phyloP scores from a whole-genome alignment of 2,797 vertebrate genomes.

The Pseudochirops corinnae region DNA sequence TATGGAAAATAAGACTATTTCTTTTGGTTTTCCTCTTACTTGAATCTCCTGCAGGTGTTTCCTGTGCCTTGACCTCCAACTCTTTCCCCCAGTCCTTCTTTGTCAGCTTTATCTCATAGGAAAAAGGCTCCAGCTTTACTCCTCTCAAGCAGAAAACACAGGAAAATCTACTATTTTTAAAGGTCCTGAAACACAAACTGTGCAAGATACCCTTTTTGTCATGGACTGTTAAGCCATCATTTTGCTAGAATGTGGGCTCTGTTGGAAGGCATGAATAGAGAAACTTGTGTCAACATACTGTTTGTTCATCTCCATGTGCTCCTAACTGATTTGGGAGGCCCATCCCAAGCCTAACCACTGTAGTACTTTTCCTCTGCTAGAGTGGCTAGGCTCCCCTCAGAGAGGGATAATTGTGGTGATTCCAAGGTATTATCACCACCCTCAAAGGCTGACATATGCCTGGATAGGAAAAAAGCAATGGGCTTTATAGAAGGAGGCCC shows the following conservation, averaged over 20 bases:
- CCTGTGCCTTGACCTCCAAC: background rate
- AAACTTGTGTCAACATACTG: background rate
- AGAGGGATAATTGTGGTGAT: background rate
- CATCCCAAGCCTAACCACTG: background rate
- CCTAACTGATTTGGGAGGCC: background rate
- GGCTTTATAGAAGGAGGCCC: constrained; percentile 42
- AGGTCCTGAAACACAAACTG: background rate
- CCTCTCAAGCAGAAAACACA: background rate
- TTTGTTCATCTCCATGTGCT: background rate
- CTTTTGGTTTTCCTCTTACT: background rate
- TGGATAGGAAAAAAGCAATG: background rate
- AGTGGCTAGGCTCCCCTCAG: background rate
- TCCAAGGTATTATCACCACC: background rate
- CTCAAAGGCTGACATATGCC: background rate
- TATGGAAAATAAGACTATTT: constrained; percentile 1
- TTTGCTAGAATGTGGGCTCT: background rate
- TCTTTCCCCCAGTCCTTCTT: background rate
- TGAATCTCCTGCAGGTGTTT: background rate
- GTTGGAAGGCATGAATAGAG: background rate
- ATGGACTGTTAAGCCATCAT: background rate
- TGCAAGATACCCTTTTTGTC: background rate
- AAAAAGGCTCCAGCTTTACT: background rate
- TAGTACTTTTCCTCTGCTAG: background rate
- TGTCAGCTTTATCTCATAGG: background rate
- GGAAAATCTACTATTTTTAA: background rate